Base-by-base conservation (phyloP, 2,113 vertebrate genomes). In the Paratilapia polleni region DNA sequence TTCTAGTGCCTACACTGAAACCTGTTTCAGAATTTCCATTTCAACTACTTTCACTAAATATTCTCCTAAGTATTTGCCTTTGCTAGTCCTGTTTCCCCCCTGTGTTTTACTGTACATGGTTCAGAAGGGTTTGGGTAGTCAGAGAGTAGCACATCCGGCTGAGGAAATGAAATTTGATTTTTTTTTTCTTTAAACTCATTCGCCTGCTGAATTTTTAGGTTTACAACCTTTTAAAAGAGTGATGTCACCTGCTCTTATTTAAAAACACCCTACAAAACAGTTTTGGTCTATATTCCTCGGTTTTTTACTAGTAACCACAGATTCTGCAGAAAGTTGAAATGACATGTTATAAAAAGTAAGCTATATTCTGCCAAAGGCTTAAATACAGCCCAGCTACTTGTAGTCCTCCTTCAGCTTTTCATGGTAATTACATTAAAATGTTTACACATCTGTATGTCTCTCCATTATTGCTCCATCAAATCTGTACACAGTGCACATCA, bases 401-500 rank as follows among this genome's bases (percentile, higher is more conserved):
- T 56, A 43, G 47, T 22, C 17, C 38, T 66, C 43, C 57, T 52
- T 75, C 20, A 1, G 26, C 20, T 1, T 60, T 80, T 89, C 70
- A 73, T 22, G 0, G 74, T 43, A 8, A 56, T 82, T 79, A 26
- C 83, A 22, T 84, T 54, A 77, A 79, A 86, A 87, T 63, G 38
- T 22, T 28, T 77, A 36, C 84, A 84, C 88, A 84, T 89, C 80
- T 87, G 78, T 31, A 31, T 17, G 64, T 62, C 78, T n/a, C 1
- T 70, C 63, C 52, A 22, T 77, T 73, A 49, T 28, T 83, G 76
- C 49, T 58, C n/a, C 66, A 52, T 61, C 58, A 60, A 77, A 76
- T 88, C 36, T 78, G 80, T 49, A 36, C 70, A 63, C 83, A 5
- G 83, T 63, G 5, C 82, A 87, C 88, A 91, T 90, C 70, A 79